Evolutionary conservation across 23 tunicate genomes (phyloP).

Genomic region (Trididemnum clinides): DNA sequence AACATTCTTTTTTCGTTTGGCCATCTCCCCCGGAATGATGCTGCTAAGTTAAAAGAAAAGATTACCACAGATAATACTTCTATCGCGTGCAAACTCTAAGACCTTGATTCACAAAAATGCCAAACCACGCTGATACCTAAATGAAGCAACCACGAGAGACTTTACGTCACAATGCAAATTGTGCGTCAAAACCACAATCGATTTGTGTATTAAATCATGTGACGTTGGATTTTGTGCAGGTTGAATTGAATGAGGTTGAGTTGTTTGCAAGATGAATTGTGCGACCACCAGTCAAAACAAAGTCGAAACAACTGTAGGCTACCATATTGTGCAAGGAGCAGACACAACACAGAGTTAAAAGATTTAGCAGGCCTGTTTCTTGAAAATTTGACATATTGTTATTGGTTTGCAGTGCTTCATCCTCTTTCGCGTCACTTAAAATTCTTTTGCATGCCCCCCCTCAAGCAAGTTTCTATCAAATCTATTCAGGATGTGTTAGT

Average conservation of each 20-base stretch:
- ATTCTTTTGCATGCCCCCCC: not conserved
- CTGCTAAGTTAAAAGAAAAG: not conserved
- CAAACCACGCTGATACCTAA: not conserved
- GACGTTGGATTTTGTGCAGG: not conserved
- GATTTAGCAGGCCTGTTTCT: not conserved
- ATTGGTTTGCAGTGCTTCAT: not conserved
- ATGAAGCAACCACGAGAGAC: no score
- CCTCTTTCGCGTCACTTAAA: not conserved
- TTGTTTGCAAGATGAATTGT: not conserved
- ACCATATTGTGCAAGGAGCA: not conserved
- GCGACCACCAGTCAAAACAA: not conserved
- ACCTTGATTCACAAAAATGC: not conserved
- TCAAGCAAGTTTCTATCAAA: not conserved
- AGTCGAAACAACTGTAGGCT: not conserved
- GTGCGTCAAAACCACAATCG: no score
- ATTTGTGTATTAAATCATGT: not conserved
- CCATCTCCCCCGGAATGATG: not conserved
- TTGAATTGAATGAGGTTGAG: not conserved
- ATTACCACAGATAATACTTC: not conserved
- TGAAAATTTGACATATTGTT: not conserved
- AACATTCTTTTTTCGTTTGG: not conserved
- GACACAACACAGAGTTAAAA: not conserved
- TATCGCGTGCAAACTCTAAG: not conserved
- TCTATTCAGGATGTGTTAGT: not conserved
- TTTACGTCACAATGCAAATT: no score